Conservation (phyloP, 2,888 invertebrate genomes). For the Gasteruption jaculator region DNA sequence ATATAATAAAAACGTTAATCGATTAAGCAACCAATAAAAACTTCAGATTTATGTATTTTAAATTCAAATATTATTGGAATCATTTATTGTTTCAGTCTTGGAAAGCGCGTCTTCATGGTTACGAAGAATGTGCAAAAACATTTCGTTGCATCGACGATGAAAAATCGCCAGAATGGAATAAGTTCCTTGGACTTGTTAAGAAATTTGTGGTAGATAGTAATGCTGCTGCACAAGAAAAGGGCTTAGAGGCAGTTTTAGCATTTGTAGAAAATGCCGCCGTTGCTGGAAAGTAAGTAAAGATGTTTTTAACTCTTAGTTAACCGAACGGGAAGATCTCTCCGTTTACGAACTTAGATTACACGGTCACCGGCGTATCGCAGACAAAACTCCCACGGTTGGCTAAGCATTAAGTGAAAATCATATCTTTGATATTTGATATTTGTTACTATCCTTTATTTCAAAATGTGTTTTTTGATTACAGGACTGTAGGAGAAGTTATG, state of each 20-base stretch:
- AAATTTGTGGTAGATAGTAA: conserved; percentile 94
- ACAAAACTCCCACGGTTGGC: no score
- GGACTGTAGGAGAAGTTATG: conserved; percentile 85
- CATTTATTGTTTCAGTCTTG: conserved; percentile 60
- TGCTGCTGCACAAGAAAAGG: conserved; percentile 94
- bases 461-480: conserved; percentile 32
- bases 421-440: no score
- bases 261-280: conserved; percentile 87
- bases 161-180: conserved; percentile 90
- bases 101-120: conserved; percentile 93
- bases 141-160: conserved; percentile 88
- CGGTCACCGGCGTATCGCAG: no score
- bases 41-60: no score
- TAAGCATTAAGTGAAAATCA: no score
- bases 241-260: conserved; percentile 83
- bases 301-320: not conserved
- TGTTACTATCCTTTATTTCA: no score
- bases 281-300: conserved; percentile 67
- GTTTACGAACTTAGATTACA: no score
- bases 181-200: conserved; percentile 84
- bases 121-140: conserved; percentile 86
- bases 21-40: no score
- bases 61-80: conserved; percentile 5
- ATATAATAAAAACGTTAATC: no score
- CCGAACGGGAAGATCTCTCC: no score